phyloP scores from a whole-genome alignment of 2,888 invertebrate species.

The Hydropsyche betteni region DNA sequence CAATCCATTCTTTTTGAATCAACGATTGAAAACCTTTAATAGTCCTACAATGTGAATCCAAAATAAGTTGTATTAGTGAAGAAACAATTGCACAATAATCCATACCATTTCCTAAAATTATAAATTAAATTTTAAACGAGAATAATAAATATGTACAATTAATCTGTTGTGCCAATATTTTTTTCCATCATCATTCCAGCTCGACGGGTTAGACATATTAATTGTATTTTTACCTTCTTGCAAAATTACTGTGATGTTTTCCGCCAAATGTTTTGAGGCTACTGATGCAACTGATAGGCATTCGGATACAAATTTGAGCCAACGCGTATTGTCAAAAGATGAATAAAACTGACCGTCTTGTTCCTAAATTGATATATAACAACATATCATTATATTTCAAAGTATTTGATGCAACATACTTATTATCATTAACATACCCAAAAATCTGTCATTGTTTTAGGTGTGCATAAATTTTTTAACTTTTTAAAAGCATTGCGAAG shows the following conservation, averaged over 20 bases:
- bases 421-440: slow-evolving; percentile 60
- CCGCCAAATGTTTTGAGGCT: slow-evolving; percentile 72
- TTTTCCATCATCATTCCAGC: too few relatives aligned
- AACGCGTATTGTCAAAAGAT: slow-evolving; percentile 80
- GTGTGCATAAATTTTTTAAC: slow-evolving; percentile 79
- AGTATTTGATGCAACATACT: slow-evolving; percentile 21
- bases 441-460: slow-evolving; percentile 74
- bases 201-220: too few relatives aligned
- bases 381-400: not conserved
- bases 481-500: slow-evolving; percentile 68
- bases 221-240: slow-evolving; percentile 72
- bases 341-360: slow-evolving; percentile 86
- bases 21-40: slow-evolving; percentile 88
- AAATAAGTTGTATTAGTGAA: slow-evolving; percentile 83
- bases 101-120: slow-evolving; percentile 75
- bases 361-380: slow-evolving; percentile 57
- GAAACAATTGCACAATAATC: slow-evolving; percentile 90
- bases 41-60: slow-evolving; percentile 86
- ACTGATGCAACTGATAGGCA: slow-evolving; percentile 79
- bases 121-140: too few relatives aligned
- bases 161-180: too few relatives aligned
- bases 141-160: too few relatives aligned
- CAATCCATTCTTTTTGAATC: slow-evolving; percentile 95
- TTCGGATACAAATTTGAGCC: slow-evolving; percentile 83
- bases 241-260: slow-evolving; percentile 80